Evolutionary conservation across 2,797 vertebrate species (phyloP).

Genomic region (Chrosomus eos): DNA sequence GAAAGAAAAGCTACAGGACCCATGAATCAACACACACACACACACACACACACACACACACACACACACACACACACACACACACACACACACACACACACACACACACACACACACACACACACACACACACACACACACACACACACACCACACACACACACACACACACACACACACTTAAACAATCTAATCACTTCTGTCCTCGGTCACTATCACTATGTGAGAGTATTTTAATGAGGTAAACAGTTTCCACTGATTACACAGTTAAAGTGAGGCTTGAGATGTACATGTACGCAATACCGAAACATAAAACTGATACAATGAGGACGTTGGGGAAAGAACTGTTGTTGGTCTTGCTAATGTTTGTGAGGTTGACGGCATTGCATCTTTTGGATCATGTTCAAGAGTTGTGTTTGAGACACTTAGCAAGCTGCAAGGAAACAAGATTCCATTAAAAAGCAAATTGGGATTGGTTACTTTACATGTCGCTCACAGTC

Average conservation of each 20-base stretch:
- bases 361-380: background rate
- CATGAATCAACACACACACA: background rate
- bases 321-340: background rate
- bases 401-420: background rate
- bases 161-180: background rate
- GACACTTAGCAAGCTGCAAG: background rate
- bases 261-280: background rate
- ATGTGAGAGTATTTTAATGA: constrained; percentile 13
- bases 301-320: background rate
- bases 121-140: background rate
- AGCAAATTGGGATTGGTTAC: background rate
- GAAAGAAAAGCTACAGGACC: background rate
- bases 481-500: background rate
- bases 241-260: constrained; percentile 17
- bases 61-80: background rate
- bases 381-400: background rate
- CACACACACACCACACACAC: background rate
- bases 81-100: background rate
- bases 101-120: background rate
- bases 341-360: background rate
- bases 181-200: constrained; percentile 18
- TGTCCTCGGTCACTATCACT: constrained; percentile 9
- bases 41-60: background rate
- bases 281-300: background rate
- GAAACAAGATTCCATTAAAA: background rate